Conservation (phyloP, 2,113 vertebrate species). For the Noctilio leporinus region DNA sequence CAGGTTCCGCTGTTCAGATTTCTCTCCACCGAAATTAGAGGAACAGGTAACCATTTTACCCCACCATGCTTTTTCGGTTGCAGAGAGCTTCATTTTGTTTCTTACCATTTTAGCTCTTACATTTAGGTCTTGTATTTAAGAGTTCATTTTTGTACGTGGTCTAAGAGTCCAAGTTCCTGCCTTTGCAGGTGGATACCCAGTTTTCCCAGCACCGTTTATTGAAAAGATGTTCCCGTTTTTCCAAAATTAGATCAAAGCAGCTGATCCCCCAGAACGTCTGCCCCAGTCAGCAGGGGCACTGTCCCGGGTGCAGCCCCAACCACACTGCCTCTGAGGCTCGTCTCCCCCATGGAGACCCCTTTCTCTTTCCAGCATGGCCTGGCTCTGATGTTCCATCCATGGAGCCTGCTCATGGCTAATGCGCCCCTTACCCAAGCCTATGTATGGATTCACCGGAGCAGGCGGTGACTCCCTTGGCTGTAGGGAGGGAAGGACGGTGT, state of each 20-base stretch:
- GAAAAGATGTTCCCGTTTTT: neutral
- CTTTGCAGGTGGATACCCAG: neutral
- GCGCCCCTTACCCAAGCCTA: neutral
- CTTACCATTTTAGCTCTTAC: too few species aligned
- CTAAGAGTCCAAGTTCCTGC: neutral
- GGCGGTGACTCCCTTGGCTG: neutral
- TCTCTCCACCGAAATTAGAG: neutral
- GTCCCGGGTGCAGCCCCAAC: neutral
- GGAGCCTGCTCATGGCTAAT: neutral
- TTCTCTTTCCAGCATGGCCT: neutral
- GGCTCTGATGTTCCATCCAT: neutral
- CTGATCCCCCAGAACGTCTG: neutral
- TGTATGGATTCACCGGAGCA: neutral
- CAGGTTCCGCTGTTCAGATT: neutral
- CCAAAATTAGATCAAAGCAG: neutral
- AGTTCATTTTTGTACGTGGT: neutral
- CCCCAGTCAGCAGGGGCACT: neutral
- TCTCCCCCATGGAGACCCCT: neutral
- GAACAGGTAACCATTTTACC: neutral
- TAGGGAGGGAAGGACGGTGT: neutral
- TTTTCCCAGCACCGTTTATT: neutral
- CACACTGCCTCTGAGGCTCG: neutral
- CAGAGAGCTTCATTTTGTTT: neutral
- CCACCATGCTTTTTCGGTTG: neutral
- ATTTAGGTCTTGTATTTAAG: neutral